These are phyloP conservation scores for Phyllotis vaccarum DNA, from an alignment of 2,797 vertebrate genomes.

Conservation along the genomic window DNA sequence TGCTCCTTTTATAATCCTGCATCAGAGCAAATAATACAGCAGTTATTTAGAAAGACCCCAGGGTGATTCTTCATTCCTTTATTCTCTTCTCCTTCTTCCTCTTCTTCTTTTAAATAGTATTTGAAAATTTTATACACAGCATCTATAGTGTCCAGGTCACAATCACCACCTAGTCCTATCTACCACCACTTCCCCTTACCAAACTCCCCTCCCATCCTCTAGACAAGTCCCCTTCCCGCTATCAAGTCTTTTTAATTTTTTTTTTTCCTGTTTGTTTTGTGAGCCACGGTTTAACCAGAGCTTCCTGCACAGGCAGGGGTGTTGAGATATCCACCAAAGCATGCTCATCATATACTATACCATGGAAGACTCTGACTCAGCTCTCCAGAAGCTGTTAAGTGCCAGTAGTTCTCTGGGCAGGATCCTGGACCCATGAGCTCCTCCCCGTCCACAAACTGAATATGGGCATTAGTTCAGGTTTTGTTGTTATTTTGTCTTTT, in stretches of 20 bases:
- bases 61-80: not conserved
- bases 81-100: too few species aligned
- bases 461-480: not conserved
- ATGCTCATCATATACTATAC: not conserved
- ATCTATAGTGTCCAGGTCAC: not conserved
- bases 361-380: not conserved
- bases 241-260: not conserved
- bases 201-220: not conserved
- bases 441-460: not conserved
- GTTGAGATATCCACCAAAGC: not conserved
- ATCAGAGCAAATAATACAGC: not conserved
- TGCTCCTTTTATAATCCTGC: not conserved
- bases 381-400: not conserved
- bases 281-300: not conserved
- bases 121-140: not conserved
- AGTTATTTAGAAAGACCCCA: not conserved
- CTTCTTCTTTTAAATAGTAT: too few species aligned
- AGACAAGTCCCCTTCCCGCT: not conserved
- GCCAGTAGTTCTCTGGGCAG: not conserved
- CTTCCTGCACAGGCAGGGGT: not conserved
- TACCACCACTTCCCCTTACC: not conserved
- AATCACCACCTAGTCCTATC: not conserved
- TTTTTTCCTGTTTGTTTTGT: not conserved
- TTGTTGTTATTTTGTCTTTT: not conserved
- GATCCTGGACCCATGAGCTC: not conserved